phyloP scores from a whole-genome alignment of 1,140 invertebrate species.

The Branchinecta lindahli region DNA sequence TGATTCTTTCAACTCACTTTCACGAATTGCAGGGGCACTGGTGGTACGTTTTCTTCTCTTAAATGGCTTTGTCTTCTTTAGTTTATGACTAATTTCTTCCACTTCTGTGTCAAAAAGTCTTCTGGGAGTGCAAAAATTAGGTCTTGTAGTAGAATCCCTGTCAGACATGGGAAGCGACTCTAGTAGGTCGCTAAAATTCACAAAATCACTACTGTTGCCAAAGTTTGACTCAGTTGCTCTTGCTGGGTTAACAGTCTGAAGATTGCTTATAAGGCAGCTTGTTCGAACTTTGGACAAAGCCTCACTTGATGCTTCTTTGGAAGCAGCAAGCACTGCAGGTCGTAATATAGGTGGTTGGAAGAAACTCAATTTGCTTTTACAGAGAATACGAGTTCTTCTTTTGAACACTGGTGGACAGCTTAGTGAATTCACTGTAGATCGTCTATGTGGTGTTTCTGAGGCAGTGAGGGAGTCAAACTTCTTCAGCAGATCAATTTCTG shows the following conservation, averaged over 20 bases:
- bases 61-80: not conserved
- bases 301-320: not conserved
- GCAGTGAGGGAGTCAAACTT: too few relatives aligned
- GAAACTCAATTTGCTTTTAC: not conserved
- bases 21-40: not conserved
- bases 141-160: not conserved
- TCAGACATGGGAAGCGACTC: not conserved
- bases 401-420: slow-evolving; percentile 2
- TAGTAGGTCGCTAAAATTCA: not conserved
- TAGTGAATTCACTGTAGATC: not conserved
- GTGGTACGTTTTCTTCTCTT: not conserved
- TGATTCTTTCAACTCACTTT: not conserved
- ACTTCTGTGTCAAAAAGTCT: not conserved
- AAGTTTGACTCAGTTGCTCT: not conserved
- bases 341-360: not conserved
- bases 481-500: too few relatives aligned
- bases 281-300: not conserved
- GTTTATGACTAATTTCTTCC: not conserved
- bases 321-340: not conserved
- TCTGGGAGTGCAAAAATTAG: not conserved
- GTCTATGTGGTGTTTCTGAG: too few relatives aligned
- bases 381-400: not conserved
- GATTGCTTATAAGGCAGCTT: not conserved
- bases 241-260: not conserved
- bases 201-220: not conserved